Evolutionary conservation across 30 jellyfish, hydroid and myxozoan species (phyloP), one percentile per base, ranked within the genome.

Genomic region (Aurelia coerulea): DNA sequence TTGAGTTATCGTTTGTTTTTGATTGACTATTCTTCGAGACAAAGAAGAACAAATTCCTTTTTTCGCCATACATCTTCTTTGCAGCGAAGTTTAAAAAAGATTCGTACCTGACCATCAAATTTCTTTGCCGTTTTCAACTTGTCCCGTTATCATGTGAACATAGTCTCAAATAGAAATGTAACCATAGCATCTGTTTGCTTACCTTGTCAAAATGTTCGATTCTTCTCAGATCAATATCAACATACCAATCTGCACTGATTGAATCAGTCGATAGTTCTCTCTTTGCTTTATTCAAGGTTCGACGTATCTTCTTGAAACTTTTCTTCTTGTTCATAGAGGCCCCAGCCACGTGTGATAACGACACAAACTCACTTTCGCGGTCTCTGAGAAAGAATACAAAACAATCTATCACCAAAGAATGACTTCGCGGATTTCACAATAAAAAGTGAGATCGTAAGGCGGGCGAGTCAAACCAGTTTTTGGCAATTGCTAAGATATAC

Each of bases 131-230:
- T 23, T 23, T 23, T 23, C 29, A 23, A 23, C 29, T 23, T 23
- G 1, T 0, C 56, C 8, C 6, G 14, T 14, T 46, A 46, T 4
- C 56, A 0, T 46, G 6, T 13, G 8, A 46, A 9, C 56, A 46
- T 46, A 46, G 14, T 9, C 1, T 9, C 56, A 46, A 46, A 46
- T 7, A 46, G 14, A 46, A 7, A 46, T 6, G 1, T 46, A 46
- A 5, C 13, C 56, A 46, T 46, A 9, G 49, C 56, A 46, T 46
- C 14, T 7, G 13, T 7, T 46, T 4, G 29, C 93, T 54, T 70
- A 90, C 99, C 95, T 70, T 83, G 53, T 87, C 83, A 70, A 95
- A 90, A 76, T 95, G 99, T 15, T 78, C 90, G 33, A 95, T 37
- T 82, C 70, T 90, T 74, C 90, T 77, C 35, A 95, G 16, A 10